A percentile compares a stretch with the other conserved stretches of the same genome.
Evolutionary conservation across 2,888 invertebrate genomes (phyloP).

Genomic region (Pyrochroa serraticornis): DNA sequence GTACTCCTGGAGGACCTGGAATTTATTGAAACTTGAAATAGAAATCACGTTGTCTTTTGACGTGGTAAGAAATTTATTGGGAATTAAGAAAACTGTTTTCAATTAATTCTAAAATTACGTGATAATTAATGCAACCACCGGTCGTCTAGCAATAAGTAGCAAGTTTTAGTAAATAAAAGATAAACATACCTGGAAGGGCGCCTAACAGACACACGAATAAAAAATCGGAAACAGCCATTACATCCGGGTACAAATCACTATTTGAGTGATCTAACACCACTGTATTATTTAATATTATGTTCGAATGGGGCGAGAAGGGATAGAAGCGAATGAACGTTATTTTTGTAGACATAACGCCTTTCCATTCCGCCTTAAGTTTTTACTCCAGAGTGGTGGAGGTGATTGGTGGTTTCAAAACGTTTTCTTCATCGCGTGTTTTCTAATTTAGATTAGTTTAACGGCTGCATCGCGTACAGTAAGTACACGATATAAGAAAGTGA

Average conservation of each 20-base stretch:
- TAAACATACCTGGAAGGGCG: slow-evolving; percentile 48
- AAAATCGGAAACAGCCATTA: slow-evolving; percentile 48
- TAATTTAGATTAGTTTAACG: background rate
- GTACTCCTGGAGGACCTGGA: slow-evolving; percentile 64
- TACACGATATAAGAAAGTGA: no score
- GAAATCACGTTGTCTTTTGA: background rate
- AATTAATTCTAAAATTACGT: no score
- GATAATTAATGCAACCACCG: no score
- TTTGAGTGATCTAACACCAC: slow-evolving; percentile 9
- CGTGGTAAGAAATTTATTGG: background rate
- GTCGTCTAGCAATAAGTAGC: no score
- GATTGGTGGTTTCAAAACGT: slow-evolving; percentile 14
- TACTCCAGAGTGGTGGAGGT: background rate
- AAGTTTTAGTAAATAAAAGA: slow-evolving; percentile 2
- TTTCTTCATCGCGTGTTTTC: slow-evolving; percentile 6
- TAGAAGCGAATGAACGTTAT: slow-evolving; percentile 2
- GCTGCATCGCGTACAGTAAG: no score
- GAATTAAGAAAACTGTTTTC: background rate
- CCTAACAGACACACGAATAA: slow-evolving; percentile 48
- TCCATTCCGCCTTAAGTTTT: slow-evolving; percentile 5
- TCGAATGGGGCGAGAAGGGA: slow-evolving; percentile 16
- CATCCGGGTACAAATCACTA: slow-evolving; percentile 24
- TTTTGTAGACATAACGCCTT: slow-evolving; percentile 11
- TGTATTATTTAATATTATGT: background rate
- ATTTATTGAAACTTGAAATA: background rate